A percentile compares a stretch with the other conserved stretches of the same genome.
phyloP scores from a whole-genome alignment of 2,113 vertebrate species.

The Progne subis region DNA sequence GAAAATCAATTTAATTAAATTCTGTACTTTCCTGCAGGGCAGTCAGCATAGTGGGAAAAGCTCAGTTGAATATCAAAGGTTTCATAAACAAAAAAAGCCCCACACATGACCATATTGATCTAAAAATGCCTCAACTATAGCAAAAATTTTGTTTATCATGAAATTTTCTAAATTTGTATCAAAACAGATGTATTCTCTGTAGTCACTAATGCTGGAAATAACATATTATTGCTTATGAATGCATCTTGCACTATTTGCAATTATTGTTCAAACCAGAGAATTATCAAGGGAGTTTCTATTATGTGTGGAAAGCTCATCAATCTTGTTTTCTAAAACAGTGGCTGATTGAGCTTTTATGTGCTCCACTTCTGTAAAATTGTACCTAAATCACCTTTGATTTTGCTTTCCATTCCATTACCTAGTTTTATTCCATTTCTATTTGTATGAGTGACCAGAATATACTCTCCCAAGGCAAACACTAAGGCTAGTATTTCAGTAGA shows the following conservation, averaged over 20 bases:
- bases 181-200: conserved; percentile 6
- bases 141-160: not conserved
- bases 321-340: not conserved
- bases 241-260: not conserved
- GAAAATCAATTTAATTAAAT: not conserved
- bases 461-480: not conserved
- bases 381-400: not conserved
- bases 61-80: not conserved
- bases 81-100: not conserved
- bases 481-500: not conserved
- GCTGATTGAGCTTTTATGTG: not conserved
- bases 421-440: not conserved
- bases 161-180: conserved; percentile 17
- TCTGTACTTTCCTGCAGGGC: not conserved
- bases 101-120: not conserved
- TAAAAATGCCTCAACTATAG: not conserved
- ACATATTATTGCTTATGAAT: conserved; percentile 18
- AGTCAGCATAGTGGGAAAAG: not conserved
- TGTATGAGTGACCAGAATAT: not conserved
- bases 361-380: not conserved
- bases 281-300: not conserved
- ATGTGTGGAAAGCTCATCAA: not conserved
- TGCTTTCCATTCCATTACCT: not conserved
- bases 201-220: not conserved
- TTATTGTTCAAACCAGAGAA: conserved; percentile 1